Evolutionary conservation across 1,140 invertebrate genomes (phyloP).

Genomic region (Meloidogyne chitwoodi): DNA sequence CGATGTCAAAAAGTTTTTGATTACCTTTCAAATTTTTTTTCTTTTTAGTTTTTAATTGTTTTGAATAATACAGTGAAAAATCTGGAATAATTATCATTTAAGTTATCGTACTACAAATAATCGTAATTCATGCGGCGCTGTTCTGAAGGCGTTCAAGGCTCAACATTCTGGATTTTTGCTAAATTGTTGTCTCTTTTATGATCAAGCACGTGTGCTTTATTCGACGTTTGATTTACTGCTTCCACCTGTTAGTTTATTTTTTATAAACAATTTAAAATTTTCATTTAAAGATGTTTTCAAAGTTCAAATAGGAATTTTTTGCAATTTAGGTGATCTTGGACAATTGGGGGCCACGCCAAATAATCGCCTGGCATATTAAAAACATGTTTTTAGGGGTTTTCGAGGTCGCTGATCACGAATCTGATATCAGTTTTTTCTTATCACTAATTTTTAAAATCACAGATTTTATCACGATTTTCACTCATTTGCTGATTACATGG

Average conservation of each 20-base stretch:
- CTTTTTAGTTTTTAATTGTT: too few species aligned
- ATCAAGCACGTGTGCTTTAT: conserved; percentile 4
- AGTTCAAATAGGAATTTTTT: not conserved
- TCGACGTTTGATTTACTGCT: not conserved
- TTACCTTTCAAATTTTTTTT: too few species aligned
- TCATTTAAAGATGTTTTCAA: not conserved
- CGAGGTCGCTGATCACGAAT: too few species aligned
- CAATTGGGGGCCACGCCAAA: too few species aligned
- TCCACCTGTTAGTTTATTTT: not conserved
- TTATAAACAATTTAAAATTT: not conserved
- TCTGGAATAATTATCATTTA: not conserved
- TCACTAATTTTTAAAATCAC: too few species aligned
- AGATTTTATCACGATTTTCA: too few species aligned
- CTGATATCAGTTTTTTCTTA: too few species aligned
- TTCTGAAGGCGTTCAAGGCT: not conserved
- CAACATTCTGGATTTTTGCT: not conserved
- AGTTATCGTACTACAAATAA: conserved; percentile 9
- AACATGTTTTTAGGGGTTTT: too few species aligned
- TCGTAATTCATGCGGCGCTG: conserved; percentile 19
- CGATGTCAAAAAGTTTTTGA: not conserved
- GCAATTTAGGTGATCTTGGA: not conserved
- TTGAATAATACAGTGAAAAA: too few species aligned
- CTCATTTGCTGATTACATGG: too few species aligned
- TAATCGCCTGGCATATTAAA: too few species aligned
- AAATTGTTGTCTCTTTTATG: conserved; percentile 10